Conservation (phyloP, 2,888 invertebrate species). For the Biston stratarius region DNA sequence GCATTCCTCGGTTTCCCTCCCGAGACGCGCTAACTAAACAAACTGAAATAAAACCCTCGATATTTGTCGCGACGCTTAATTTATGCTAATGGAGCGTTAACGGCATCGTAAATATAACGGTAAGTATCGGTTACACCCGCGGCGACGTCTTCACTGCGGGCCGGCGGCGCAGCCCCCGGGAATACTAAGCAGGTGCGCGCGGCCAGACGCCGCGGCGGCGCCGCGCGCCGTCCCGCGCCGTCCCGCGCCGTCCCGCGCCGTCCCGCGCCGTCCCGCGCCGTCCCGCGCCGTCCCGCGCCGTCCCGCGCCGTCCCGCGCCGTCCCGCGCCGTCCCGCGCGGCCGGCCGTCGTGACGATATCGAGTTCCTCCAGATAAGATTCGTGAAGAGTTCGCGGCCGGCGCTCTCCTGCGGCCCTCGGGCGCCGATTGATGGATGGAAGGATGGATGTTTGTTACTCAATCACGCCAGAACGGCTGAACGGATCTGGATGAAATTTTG, state of each 20-base stretch:
- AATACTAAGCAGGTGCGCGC: conserved; percentile 27
- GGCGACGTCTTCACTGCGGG: conserved; percentile 7
- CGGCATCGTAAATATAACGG: conserved; percentile 66
- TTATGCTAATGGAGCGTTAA: conserved; percentile 80
- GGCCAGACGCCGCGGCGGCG: conserved; percentile 27
- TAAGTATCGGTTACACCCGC: conserved; percentile 57
- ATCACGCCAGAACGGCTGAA: too few species aligned
- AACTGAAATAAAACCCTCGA: conserved; percentile 57
- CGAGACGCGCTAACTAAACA: conserved; percentile 63
- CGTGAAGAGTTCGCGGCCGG: too few species aligned
- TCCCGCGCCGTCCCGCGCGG: neutral
- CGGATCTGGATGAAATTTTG: too few species aligned
- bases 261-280: too few species aligned
- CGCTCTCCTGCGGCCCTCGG: too few species aligned
- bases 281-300: neutral
- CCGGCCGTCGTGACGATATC: neutral
- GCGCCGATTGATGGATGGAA: too few species aligned
- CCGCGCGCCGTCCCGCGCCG: neutral
- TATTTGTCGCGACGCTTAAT: conserved; percentile 75
- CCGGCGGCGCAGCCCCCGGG: conserved; percentile 11
- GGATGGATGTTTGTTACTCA: too few species aligned
- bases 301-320: neutral
- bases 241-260: neutral
- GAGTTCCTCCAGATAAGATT: too few species aligned
- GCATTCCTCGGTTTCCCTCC: conserved; percentile 63